Evolutionary conservation across 1,140 invertebrate species (phyloP).

Genomic region (Eciton burchellii): DNA sequence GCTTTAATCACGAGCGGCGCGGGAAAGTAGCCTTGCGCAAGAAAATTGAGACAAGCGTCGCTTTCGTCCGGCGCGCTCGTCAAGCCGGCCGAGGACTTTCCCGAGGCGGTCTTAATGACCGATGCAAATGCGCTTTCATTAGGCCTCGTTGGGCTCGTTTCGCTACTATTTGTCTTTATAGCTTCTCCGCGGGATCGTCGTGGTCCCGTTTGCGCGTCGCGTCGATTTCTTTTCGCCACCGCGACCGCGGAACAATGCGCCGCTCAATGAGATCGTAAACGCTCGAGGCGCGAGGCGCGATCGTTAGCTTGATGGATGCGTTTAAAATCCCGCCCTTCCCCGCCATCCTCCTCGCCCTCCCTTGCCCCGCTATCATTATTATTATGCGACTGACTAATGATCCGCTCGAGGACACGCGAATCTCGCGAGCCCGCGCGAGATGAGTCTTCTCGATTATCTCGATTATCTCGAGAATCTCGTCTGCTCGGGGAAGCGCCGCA

Average conservation of each 20-base stretch:
- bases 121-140: conserved; percentile 78
- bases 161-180: conserved; percentile 78
- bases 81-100: conserved; percentile 51
- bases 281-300: conserved; percentile 26
- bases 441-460: no score
- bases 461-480: no score
- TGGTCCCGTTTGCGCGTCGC: conserved; percentile 52
- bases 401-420: conserved; percentile 20
- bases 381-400: conserved; percentile 33
- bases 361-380: background rate
- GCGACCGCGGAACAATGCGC: conserved; percentile 21
- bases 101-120: conserved; percentile 75
- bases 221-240: conserved; percentile 20
- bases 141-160: conserved; percentile 79
- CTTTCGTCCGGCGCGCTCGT: conserved; percentile 58
- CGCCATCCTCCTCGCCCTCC: background rate
- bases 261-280: conserved; percentile 36
- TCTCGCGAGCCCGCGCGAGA: conserved; percentile 7
- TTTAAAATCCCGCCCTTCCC: conserved; percentile 16
- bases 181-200: conserved; percentile 54
- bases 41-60: conserved; percentile 62
- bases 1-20: background rate
- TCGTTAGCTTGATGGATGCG: conserved; percentile 48
- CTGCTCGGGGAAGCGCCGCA: no score
- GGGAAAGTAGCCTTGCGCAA: conserved; percentile 47